phyloP scores from a whole-genome alignment of 2,888 invertebrate genomes.

The Nysson spinosus region DNA sequence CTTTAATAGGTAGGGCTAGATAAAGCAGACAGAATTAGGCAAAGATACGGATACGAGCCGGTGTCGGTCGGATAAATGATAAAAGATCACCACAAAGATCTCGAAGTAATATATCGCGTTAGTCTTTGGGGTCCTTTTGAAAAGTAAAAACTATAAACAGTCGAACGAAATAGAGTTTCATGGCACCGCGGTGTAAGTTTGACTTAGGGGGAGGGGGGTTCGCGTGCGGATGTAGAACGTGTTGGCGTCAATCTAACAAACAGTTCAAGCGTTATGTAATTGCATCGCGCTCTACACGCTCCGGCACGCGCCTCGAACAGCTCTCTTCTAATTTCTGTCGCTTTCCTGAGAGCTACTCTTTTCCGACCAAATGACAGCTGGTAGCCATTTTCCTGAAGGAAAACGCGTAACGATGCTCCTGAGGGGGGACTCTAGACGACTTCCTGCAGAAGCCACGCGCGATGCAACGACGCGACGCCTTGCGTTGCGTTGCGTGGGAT shows the following conservation, averaged over 20 bases:
- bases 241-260: slow-evolving; percentile 50
- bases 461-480: too few relatives aligned
- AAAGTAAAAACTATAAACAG: slow-evolving; percentile 66
- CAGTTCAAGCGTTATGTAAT: slow-evolving; percentile 61
- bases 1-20: slow-evolving; percentile 20
- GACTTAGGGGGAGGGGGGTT: too few relatives aligned
- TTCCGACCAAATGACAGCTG: slow-evolving; percentile 70
- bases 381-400: slow-evolving; percentile 72
- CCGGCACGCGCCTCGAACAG: slow-evolving; percentile 20
- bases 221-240: slow-evolving; percentile 39
- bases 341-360: slow-evolving; percentile 59
- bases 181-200: slow-evolving; percentile 62
- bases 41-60: slow-evolving; percentile 7
- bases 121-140: slow-evolving; percentile 46
- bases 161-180: slow-evolving; percentile 61
- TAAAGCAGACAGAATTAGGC: slow-evolving; percentile 20
- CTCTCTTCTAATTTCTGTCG: slow-evolving; percentile 24
- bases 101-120: slow-evolving; percentile 17
- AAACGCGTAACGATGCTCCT: slow-evolving; percentile 70
- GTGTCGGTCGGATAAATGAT: slow-evolving; percentile 11
- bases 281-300: slow-evolving; percentile 55
- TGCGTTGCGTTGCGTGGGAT: too few relatives aligned
- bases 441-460: slow-evolving; percentile 58
- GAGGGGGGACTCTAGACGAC: slow-evolving; percentile 64
- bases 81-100: slow-evolving; percentile 3